Percentiles rank a stretch among this genome's conserved stretches.
Evolutionary conservation across 2,113 vertebrate genomes (phyloP).

Genomic region (Terrapene triunguis): DNA sequence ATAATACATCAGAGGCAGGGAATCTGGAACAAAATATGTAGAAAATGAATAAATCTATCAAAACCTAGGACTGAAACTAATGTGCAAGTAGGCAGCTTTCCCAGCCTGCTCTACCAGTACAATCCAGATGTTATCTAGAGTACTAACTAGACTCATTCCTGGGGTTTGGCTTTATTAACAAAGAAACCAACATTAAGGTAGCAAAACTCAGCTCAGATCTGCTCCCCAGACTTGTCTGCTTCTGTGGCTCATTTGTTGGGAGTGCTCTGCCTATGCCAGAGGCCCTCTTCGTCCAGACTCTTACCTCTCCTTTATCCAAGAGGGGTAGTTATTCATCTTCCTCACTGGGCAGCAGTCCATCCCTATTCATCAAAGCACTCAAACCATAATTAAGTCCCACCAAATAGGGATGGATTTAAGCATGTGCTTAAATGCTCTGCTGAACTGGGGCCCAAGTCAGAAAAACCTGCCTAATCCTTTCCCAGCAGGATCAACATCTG

Average conservation of each 20-base stretch:
- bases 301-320: neutral
- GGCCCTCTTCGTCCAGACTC: neutral
- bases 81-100: conserved; percentile 9
- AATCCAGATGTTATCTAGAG: neutral
- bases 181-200: conserved; percentile 39
- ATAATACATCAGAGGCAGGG: conserved; percentile 44
- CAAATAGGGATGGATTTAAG: neutral
- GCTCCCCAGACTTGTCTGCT: conserved; percentile 12
- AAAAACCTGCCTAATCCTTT: rapidly evolving
- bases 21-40: conserved; percentile 57
- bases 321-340: neutral
- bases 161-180: conserved; percentile 62
- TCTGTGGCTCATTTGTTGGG: neutral
- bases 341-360: neutral
- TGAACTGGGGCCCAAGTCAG: neutral
- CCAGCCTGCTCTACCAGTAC: conserved; percentile 5
- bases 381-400: neutral
- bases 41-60: conserved; percentile 30
- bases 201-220: conserved; percentile 36
- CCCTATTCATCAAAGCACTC: rapidly evolving
- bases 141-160: conserved; percentile 62
- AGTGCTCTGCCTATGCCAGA: neutral
- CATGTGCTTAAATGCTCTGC: rapidly evolving
- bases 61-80: conserved; percentile 12
- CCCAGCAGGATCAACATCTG: neutral